phyloP scores from a whole-genome alignment of 2,888 invertebrate genomes.

The Plemyria rubiginata region DNA sequence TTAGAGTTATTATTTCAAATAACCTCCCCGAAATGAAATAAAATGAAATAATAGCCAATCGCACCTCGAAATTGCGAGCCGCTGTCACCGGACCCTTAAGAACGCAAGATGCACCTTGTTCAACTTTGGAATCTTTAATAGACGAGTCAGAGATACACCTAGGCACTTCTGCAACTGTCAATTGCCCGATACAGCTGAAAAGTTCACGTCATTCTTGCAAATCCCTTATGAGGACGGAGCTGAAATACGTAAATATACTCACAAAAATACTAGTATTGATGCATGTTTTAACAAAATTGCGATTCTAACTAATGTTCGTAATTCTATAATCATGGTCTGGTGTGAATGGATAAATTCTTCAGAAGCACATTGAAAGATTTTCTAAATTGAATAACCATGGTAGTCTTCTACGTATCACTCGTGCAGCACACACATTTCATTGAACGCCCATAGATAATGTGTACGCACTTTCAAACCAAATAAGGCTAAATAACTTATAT shows the following conservation, averaged over 20 bases:
- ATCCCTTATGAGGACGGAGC: slow-evolving; percentile 18
- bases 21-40: too few species aligned
- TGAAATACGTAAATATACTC: slow-evolving; percentile 34
- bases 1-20: too few species aligned
- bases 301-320: too few species aligned
- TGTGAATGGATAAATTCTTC: background rate
- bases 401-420: background rate
- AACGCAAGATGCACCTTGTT: slow-evolving; percentile 35
- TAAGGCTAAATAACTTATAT: slow-evolving; percentile 63
- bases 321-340: too few species aligned
- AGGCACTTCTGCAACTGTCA: slow-evolving; percentile 63
- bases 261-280: slow-evolving; percentile 5
- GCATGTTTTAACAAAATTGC: background rate
- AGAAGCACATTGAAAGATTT: background rate
- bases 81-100: too few species aligned
- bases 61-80: too few species aligned
- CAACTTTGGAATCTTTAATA: slow-evolving; percentile 52
- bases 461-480: slow-evolving; percentile 52
- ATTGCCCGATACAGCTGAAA: slow-evolving; percentile 61
- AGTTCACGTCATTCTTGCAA: slow-evolving; percentile 59
- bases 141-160: slow-evolving; percentile 59
- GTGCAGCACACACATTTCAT: slow-evolving; percentile 6
- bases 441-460: slow-evolving; percentile 27
- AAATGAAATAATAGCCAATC: too few species aligned
- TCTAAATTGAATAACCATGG: background rate